Base-by-base conservation (phyloP, 2,888 invertebrate genomes). In the Amphipyra berbera region DNA sequence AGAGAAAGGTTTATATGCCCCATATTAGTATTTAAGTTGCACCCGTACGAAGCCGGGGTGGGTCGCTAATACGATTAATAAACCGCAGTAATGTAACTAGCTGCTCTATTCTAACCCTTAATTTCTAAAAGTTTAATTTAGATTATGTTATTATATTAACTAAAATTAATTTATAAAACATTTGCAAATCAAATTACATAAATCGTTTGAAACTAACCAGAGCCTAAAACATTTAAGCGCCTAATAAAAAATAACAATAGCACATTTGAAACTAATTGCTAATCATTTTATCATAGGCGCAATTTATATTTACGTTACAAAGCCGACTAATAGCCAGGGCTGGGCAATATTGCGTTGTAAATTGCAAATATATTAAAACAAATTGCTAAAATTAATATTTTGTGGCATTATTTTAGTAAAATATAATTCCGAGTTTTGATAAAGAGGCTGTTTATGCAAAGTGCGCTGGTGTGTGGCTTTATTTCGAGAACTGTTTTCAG, bases 291-390 rank as follows among this genome's bases (percentile, higher is more conserved):
- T 52, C 40, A 58, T 61, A 76, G 82, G 68, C 76, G 61, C 55
- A 49, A 66, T 68, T 75, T 71, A 76, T 59, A 76, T 78, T 77
- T 70, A 57, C 45, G 53, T 57, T 59, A 61, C 56, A 52, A 66
- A 65, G 57, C 59, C 66, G 50, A 63, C 58, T 54, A 70, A 73
- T 45, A 66, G 59, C 61, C 56, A 46, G 60, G 70, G 53, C 56
- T 63, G 67, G 66, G 48, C 61, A 68, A 68, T 72, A 72, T 76
- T 71, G 69, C 60, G 52, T 47, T 68, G 73, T 73, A 75, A 84
- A 84, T 76, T 81, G 76, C 79, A 80, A 82, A 82, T 82, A 78
- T 81, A 85, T 85, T 84, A 77, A 82, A 82, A 85, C 68, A 64
- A 79, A 85, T 84, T 73, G 78, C 74, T 54, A 49, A 77, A 83